Evolutionary conservation across 2,797 vertebrate genomes (phyloP), one percentile per base, ranked within the genome.

Genomic region (Rostrhamus sociabilis): DNA sequence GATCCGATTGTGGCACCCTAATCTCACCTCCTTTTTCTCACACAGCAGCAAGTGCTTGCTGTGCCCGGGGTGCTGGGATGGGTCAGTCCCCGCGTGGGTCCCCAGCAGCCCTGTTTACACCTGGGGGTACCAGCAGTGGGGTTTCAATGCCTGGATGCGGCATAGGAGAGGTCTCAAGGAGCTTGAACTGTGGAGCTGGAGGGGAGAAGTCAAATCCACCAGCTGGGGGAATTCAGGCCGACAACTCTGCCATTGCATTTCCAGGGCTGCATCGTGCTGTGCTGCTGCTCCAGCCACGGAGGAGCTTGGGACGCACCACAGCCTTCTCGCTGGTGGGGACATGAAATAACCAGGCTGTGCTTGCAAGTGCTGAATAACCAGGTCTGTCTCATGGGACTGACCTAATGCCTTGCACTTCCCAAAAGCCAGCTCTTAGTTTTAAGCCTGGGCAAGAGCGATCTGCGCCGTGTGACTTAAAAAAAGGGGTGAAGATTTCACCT

Each of bases 1-100:
- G 25, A 21, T 34, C 36, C 0, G 0, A 1, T 1, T 16, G 48
- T 22, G 62, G 26, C 43, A 47, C n/a, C 12, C 9, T 23, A 17
- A 18, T 50, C 32, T 86, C 12, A 0, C 34, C n/a, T 36, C n/a
- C 19, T 55, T 80, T 79, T 79, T 31, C 26, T 58, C 12, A 12
- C 1, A 22, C 11, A 23, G 58, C 52, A 82, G 38, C 38, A 32
- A 31, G 50, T 9, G 38, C 36, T 63, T 1, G 4, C 32, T 43
- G 27, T 67, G 52, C 36, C 48, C 2, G 1, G 31, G 31, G 8
- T 40, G 12, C 76, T n/a, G 64, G 56, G 7, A 17, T 50, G 52
- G 40, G 29, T 88, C 56, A 34, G 45, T 45, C 58, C 43, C 48
- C 22, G 58, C 0, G 2, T 36, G 53, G 47, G 26, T 32, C 27